A percentile compares a stretch with the other conserved stretches of the same genome.
These are phyloP conservation scores for Nomada goodeniana DNA, from an alignment of 2,888 invertebrate genomes.

Conservation along the genomic window DNA sequence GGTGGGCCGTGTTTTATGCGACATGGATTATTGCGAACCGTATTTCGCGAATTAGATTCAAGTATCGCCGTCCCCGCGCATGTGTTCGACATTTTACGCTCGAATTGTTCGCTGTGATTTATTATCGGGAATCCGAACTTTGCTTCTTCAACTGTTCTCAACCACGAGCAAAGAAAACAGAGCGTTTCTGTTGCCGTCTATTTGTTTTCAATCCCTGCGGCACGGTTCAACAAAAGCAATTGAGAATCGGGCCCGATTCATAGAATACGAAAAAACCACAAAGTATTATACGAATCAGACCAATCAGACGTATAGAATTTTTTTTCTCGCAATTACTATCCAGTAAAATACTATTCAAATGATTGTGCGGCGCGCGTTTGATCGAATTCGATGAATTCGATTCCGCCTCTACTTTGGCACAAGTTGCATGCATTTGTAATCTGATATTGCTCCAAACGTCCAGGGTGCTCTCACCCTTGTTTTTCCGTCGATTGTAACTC, in stretches of 20 bases:
- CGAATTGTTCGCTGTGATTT: constrained; percentile 16
- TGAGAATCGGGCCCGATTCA: constrained; percentile 12
- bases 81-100: constrained; percentile 21
- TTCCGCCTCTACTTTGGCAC: constrained; percentile 19
- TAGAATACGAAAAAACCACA: too few species aligned
- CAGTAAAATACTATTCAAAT: background rate
- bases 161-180: constrained; percentile 10
- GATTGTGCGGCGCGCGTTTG: background rate
- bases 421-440: background rate
- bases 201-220: constrained; percentile 1
- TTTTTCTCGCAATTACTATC: background rate
- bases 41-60: constrained; percentile 29
- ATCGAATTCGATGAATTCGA: constrained; percentile 17
- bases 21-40: background rate
- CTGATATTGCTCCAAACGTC: background rate
- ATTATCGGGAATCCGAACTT: background rate
- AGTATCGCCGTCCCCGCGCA: background rate
- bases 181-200: constrained; percentile 33
- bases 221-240: constrained; percentile 26
- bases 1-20: too few species aligned
- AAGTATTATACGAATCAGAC: background rate
- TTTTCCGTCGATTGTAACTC: constrained; percentile 3
- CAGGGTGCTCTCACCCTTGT: background rate
- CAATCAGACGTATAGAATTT: background rate
- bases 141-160: background rate